phyloP scores from a whole-genome alignment of 1,140 invertebrate species.

The Drosophila pseudoobscura region DNA sequence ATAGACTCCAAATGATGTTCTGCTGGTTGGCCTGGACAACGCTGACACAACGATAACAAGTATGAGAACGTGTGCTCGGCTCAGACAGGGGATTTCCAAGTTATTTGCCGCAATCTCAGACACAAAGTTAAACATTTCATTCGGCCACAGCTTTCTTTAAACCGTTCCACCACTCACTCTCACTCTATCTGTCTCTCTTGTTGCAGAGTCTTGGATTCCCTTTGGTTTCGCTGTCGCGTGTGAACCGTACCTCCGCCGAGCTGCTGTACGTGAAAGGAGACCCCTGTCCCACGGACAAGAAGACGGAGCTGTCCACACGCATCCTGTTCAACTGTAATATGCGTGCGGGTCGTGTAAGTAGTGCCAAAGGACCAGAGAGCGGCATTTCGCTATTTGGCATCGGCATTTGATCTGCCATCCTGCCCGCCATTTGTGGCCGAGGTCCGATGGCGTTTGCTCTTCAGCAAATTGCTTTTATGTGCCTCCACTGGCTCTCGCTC shows the following conservation, averaged over 20 bases:
- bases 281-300: slow-evolving; percentile 82
- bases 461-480: slow-evolving; percentile 29
- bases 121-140: slow-evolving; percentile 56
- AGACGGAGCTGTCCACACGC: slow-evolving; percentile 78
- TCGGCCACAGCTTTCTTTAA: slow-evolving; percentile 10
- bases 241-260: slow-evolving; percentile 72
- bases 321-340: slow-evolving; percentile 84
- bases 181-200: slow-evolving; percentile 1
- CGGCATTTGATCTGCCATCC: slow-evolving; percentile 15
- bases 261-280: slow-evolving; percentile 83
- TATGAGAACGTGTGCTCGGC: slow-evolving; percentile 53
- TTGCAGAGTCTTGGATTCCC: slow-evolving; percentile 84
- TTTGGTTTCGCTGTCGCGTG: slow-evolving; percentile 63
- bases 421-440: slow-evolving; percentile 17
- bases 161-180: background rate
- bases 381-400: slow-evolving; percentile 12
- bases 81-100: slow-evolving; percentile 61
- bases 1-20: slow-evolving; percentile 5
- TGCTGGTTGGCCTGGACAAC: slow-evolving; percentile 32
- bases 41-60: slow-evolving; percentile 22
- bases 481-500: slow-evolving; percentile 7
- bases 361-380: no score
- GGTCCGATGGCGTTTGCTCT: slow-evolving; percentile 1
- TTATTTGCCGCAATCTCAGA: slow-evolving; percentile 77
- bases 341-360: slow-evolving; percentile 82